Conservation (phyloP, 35 echinoderm and acorn worm genomes). For the Hemicentrotus pulcherrimus region DNA sequence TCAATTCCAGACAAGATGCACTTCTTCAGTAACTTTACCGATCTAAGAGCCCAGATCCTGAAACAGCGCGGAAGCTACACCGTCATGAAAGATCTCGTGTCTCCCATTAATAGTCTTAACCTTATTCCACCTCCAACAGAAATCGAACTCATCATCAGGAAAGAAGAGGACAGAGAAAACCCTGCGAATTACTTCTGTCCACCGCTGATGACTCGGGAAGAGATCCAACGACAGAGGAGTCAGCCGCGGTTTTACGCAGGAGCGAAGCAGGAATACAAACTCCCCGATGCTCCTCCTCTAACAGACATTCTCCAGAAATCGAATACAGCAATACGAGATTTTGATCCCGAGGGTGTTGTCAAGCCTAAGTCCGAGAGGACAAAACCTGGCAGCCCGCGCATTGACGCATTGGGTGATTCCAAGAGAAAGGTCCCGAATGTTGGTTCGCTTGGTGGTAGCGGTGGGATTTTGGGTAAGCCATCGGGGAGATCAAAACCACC, state of each 20-base stretch:
- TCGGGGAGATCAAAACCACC: neutral
- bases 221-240: constrained; percentile 64
- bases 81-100: neutral
- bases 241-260: constrained; percentile 94
- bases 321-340: constrained; percentile 25
- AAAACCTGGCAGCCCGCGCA: neutral
- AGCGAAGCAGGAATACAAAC: constrained; percentile 55
- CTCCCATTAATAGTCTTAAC: neutral
- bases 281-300: constrained; percentile 66
- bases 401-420: neutral
- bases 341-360: neutral
- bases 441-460: neutral
- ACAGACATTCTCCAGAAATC: constrained; percentile 47
- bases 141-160: constrained; percentile 67
- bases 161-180: constrained; percentile 64
- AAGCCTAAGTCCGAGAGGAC: neutral
- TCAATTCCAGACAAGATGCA: constrained; percentile 57
- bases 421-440: neutral
- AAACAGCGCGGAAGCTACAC: constrained; percentile 48
- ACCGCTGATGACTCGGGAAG: constrained; percentile 64
- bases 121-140: constrained; percentile 51
- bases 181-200: constrained; percentile 80
- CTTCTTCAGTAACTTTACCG: constrained; percentile 78
- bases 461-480: neutral
- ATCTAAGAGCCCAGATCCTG: constrained; percentile 72